Base-by-base conservation (phyloP, 2,888 invertebrate species). In the Heliconius erato region DNA sequence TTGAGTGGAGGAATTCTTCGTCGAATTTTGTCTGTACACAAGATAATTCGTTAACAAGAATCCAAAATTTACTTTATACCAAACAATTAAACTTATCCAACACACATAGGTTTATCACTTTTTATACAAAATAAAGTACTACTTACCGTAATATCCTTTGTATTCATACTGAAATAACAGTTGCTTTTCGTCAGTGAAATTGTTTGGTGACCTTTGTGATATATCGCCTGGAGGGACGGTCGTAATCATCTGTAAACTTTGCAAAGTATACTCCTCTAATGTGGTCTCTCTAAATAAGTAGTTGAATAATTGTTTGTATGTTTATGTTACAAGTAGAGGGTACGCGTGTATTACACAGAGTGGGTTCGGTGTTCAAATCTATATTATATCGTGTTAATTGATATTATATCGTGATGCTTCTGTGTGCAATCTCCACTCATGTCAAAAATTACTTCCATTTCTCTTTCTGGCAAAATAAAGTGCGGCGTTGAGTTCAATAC, bases 231-330 rank as follows among this genome's bases (percentile, higher is more conserved):
- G 68, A 74, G 74, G 74, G 74, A 74, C 74, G 74, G 14, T 7
- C 74, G n/a, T 74, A 74, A 28, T 32, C 49, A 74, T 74, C 28
- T 74, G 74, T 74, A 54, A 74, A 74, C 74, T 54, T 74, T 54
- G 54, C 28, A 28, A 74, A 74, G 54, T 16, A 54, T 74, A 44
- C 26, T 28, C 26, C 11, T 54, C 49, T 74, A 74, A 74, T 74
- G 49, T 54, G 28, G 54, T 9, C 26, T 72, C 16, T 49, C 14
- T 74, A 74, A 28, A 54, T 54, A 54, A 49, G 54, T 74, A 49
- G 26, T 44, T 49, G 5, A 49, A 28, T 28, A 28, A 49, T 74
- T 74, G 26, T 11, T 74, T 74, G 49, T 16, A n/a, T 28, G 49
- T 49, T 44, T 74, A 16, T 16, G 19, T 74, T 44, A 74, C 49